Base-by-base conservation (phyloP, 2,113 vertebrate species). In the Misgurnus anguillicaudatus region DNA sequence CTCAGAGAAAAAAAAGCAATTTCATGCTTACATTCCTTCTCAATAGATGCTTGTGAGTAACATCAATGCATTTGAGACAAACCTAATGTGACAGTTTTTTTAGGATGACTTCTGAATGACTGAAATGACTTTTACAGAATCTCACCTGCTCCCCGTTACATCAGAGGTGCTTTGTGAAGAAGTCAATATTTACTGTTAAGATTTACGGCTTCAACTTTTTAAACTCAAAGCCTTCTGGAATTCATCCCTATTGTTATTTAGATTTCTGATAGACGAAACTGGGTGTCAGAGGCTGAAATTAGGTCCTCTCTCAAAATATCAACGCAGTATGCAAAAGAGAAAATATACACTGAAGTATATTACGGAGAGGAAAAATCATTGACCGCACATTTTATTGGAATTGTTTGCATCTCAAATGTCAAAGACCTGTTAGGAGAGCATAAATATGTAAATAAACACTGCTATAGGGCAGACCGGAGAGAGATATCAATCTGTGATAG, bases 371-470 rank as follows among this genome's bases (percentile, higher is more conserved):
- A 45, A 17, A 42, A 45, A 24, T 9, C 0, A 77, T 51, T 31
- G 2, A 69, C 45, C 5, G 21, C 10, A 17, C 0, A 58, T 45
- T 48, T 41, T 42, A 31, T 13, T 58, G 19, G 41, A 72, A 48
- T n/a, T 53, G 31, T 45, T 24, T 82, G 55, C 17, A 16, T 72
- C 84, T 70, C 45, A 87, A 91, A 91, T 88, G 90, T 84, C 89
- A 92, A 87, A 64, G 64, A 64, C 78, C 86, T 77, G 87, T 90
- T 90, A 88, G 84, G 80, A 83, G 86, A 84, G 81, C 86, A 89
- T 88, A 85, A 90, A 81, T 78, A 82, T 71, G 58, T 39, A 58
- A 58, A 79, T 78, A 69, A 45, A 55, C 21, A 36, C 19, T 69
- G 31, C 16, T 71, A 48, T 64, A 16, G 21, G 7, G 19, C 55